phyloP scores from a whole-genome alignment of 2,113 vertebrate genomes.

The Alces alces region DNA sequence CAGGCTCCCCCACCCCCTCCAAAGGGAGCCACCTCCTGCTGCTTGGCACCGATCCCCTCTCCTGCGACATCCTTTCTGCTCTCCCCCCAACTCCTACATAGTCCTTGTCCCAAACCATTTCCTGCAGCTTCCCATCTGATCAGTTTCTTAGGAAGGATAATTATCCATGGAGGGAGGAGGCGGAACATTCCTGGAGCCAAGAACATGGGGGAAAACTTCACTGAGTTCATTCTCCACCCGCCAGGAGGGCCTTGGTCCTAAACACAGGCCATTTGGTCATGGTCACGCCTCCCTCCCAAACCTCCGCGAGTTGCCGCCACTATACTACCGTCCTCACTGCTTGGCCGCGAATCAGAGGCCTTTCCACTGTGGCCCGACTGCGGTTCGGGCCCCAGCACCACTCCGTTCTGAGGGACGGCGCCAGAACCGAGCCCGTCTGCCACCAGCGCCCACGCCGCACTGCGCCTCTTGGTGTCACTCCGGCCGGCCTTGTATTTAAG shows the following conservation, averaged over 20 bases:
- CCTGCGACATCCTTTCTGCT: slow-evolving; percentile 30
- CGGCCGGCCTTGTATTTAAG: background rate
- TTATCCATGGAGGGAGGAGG: slow-evolving; percentile 46
- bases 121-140: slow-evolving; percentile 65
- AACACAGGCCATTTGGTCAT: background rate
- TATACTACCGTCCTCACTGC: background rate
- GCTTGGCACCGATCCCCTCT: slow-evolving; percentile 19
- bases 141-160: slow-evolving; percentile 67
- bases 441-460: background rate
- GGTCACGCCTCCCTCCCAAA: background rate
- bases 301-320: background rate
- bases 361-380: background rate
- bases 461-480: background rate
- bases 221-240: background rate
- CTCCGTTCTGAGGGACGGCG: background rate
- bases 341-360: background rate
- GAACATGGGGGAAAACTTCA: slow-evolving; percentile 16
- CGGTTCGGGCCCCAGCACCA: background rate
- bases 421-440: slow-evolving; percentile 1
- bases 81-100: slow-evolving; percentile 62
- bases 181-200: slow-evolving; percentile 30
- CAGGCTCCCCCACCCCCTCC: background rate
- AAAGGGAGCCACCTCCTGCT: slow-evolving; percentile 25
- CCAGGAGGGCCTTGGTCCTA: background rate
- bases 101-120: slow-evolving; percentile 52